A percentile compares a stretch with the other conserved stretches of the same genome.
phyloP scores from a whole-genome alignment of 1,140 invertebrate species.

The Drosophila micromelanica region DNA sequence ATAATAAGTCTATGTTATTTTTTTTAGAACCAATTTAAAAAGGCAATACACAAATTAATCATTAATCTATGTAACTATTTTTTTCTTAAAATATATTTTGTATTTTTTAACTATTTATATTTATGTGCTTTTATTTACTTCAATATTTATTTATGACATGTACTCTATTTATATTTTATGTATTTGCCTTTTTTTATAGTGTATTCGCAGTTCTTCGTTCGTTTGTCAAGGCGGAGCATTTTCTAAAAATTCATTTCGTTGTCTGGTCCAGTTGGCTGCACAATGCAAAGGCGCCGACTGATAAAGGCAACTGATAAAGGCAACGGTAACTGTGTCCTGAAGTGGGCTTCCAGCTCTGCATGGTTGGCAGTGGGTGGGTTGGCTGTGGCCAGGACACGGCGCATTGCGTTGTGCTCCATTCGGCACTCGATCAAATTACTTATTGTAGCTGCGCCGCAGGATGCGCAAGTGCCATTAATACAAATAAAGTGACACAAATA shows the following conservation, averaged over 20 bases:
- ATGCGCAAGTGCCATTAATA: conserved; percentile 78
- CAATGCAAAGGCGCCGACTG: conserved; percentile 39
- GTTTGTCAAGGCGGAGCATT: not conserved
- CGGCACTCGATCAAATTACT: conserved; percentile 78
- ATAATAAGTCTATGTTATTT: too few species aligned
- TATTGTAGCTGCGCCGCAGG: conserved; percentile 74
- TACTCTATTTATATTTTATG: not conserved
- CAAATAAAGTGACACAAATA: conserved; percentile 78
- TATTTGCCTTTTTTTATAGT: not conserved
- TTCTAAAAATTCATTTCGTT: conserved; percentile 61
- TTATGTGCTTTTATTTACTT: not conserved
- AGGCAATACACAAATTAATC: too few species aligned
- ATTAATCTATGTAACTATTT: too few species aligned
- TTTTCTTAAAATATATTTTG: too few species aligned
- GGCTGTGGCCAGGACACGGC: not conserved
- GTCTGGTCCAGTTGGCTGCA: conserved; percentile 41
- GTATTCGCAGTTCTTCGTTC: not conserved
- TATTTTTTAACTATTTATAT: too few species aligned
- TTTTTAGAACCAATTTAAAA: too few species aligned
- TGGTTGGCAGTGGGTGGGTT: not conserved
- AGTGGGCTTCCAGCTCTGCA: too few species aligned
- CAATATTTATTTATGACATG: not conserved
- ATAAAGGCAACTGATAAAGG: conserved; percentile 18
- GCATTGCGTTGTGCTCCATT: conserved; percentile 29
- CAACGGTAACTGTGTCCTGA: not conserved